phyloP scores from a whole-genome alignment of 35 echinoderm and acorn worm species.

The Eucidaris tribuloides region DNA sequence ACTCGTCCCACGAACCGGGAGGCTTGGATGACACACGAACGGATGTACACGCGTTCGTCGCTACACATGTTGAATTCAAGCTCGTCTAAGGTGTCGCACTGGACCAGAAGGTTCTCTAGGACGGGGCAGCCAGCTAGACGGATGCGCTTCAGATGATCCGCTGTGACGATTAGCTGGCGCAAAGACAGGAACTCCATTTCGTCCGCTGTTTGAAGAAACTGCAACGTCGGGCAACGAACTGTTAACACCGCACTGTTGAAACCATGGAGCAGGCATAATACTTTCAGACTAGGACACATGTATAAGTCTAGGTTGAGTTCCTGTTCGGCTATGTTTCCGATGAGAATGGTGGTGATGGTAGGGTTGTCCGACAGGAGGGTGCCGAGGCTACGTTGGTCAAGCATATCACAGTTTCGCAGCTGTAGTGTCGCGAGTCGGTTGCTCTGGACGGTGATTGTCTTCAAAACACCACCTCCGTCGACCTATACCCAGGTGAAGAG shows the following conservation, averaged over 20 bases:
- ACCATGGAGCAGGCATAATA: slow-evolving; percentile 55
- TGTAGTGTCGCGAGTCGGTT: slow-evolving; percentile 54
- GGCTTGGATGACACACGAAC: slow-evolving; percentile 81
- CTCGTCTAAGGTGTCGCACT: slow-evolving; percentile 68
- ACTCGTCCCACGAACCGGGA: slow-evolving; percentile 39
- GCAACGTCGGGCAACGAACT: slow-evolving; percentile 63
- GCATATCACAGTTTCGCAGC: slow-evolving; percentile 63
- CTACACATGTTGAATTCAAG: slow-evolving; percentile 76
- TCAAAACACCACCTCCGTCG: slow-evolving; percentile 75
- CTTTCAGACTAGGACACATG: slow-evolving; percentile 63
- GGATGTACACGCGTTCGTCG: slow-evolving; percentile 52
- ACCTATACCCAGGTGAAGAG: too few relatives aligned
- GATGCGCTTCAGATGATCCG: slow-evolving; percentile 64
- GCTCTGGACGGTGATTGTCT: slow-evolving; percentile 60
- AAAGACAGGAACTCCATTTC: slow-evolving; percentile 63
- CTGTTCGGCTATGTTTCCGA: slow-evolving; percentile 55
- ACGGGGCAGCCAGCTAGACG: slow-evolving; percentile 45
- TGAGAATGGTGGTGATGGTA: slow-evolving; percentile 38
- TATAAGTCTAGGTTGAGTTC: slow-evolving; percentile 64
- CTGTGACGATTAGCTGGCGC: slow-evolving; percentile 54
- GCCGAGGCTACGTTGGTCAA: slow-evolving; percentile 49
- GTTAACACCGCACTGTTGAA: slow-evolving; percentile 63
- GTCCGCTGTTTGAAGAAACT: slow-evolving; percentile 67
- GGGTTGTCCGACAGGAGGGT: slow-evolving; percentile 67
- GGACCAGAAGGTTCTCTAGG: slow-evolving; percentile 64